phyloP scores from a whole-genome alignment of 1,140 invertebrate genomes.

The Radopholus similis region DNA sequence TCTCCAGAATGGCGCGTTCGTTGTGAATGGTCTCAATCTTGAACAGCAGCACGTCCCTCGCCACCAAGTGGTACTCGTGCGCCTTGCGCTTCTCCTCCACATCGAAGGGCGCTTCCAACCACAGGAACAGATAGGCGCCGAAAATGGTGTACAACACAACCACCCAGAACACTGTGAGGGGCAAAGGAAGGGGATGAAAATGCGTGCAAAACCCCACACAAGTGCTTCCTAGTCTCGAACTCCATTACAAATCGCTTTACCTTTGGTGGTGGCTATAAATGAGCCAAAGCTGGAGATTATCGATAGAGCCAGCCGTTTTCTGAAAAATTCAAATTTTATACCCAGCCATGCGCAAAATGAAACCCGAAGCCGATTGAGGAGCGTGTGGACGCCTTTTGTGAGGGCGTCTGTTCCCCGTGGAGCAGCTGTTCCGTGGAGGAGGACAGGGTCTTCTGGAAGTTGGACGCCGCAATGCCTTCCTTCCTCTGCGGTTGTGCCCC shows the following conservation, averaged over 20 bases:
- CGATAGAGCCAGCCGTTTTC: background rate
- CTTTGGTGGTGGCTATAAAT: background rate
- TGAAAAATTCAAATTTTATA: background rate
- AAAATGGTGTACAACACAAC: slow-evolving; percentile 30
- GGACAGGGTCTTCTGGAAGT: background rate
- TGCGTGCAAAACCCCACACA: background rate
- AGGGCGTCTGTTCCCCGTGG: background rate
- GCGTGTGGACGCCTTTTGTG: background rate
- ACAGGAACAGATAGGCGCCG: slow-evolving; percentile 32
- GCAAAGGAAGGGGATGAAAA: background rate
- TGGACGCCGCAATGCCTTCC: slow-evolving; percentile 2
- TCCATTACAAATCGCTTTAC: background rate
- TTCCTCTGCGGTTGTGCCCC: background rate
- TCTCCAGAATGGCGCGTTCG: background rate
- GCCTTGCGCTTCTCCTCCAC: slow-evolving; percentile 34
- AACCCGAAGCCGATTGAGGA: background rate
- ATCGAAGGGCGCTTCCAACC: slow-evolving; percentile 40
- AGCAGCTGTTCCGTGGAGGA: slow-evolving; percentile 10
- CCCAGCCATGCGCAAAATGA: background rate
- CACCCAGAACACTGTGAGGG: slow-evolving; percentile 25
- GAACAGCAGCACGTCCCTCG: slow-evolving; percentile 40
- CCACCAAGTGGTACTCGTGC: slow-evolving; percentile 32
- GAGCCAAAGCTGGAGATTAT: background rate
- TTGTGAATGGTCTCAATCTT: slow-evolving; percentile 24
- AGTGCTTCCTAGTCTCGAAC: background rate